A percentile compares a stretch with the other conserved stretches of the same genome.
These are phyloP conservation scores for Apolygus lucorum DNA, from an alignment of 1,140 invertebrate genomes.

Conservation along the genomic window DNA sequence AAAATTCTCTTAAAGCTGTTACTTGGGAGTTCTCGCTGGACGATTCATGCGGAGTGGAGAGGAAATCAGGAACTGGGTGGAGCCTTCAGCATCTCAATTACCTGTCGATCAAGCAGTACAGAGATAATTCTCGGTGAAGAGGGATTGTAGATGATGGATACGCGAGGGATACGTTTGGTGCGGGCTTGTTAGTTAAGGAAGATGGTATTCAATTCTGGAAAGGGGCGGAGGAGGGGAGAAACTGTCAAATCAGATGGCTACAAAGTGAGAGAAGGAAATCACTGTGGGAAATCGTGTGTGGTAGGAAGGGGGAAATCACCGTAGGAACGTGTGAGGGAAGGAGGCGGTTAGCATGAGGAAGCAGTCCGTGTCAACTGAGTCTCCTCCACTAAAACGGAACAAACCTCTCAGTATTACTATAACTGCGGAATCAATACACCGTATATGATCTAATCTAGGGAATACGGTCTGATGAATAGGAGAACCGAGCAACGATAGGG, in stretches of 20 bases:
- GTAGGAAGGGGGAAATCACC: not conserved
- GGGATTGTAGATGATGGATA: not conserved
- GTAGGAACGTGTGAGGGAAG: not conserved
- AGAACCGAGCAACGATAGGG: not conserved
- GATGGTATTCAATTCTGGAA: too few species aligned
- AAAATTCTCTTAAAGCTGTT: too few species aligned
- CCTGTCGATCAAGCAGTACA: not conserved
- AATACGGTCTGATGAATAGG: conserved; percentile 25
- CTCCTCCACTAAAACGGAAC: not conserved
- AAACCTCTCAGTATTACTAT: conserved; percentile 18
- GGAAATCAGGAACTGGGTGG: not conserved
- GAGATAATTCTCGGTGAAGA: not conserved
- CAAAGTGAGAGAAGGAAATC: not conserved
- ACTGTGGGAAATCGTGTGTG: not conserved
- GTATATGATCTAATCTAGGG: conserved; percentile 21
- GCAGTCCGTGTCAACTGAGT: too few species aligned
- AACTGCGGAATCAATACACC: conserved; percentile 22
- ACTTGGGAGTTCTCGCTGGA: too few species aligned
- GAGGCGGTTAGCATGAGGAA: conserved; percentile 1
- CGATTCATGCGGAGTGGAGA: too few species aligned
- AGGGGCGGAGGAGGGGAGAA: not conserved
- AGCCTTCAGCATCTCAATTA: conserved; percentile 4
- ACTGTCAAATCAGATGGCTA: conserved; percentile 11
- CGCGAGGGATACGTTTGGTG: not conserved
- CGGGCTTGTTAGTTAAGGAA: not conserved